Evolutionary conservation across 2,888 invertebrate species (phyloP).

Genomic region (Cryptocheilus praepositus): DNA sequence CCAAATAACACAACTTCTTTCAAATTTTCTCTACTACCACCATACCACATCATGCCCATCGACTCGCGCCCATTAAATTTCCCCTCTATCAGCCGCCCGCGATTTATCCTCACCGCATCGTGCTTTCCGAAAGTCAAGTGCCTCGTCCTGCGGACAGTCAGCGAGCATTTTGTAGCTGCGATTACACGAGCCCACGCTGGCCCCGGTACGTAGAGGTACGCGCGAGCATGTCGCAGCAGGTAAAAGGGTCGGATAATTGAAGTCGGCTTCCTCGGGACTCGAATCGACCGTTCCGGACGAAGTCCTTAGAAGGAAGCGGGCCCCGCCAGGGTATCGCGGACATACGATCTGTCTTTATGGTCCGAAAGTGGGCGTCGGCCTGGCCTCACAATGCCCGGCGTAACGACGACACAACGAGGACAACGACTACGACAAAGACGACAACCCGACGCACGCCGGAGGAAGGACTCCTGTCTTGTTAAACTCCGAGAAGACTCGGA

Average conservation of each 20-base stretch:
- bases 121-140: neutral
- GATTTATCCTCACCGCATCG: constrained; percentile 7
- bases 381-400: constrained; percentile 32
- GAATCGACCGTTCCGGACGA: constrained; percentile 54
- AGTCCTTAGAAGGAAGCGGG: constrained; percentile 62
- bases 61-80: too few species aligned
- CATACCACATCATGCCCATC: too few species aligned
- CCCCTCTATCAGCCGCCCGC: too few species aligned
- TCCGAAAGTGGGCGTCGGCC: constrained; percentile 67
- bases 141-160: too few species aligned
- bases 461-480: too few species aligned
- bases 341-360: constrained; percentile 68
- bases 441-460: neutral
- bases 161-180: too few species aligned
- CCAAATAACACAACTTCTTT: too few species aligned
- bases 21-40: too few species aligned
- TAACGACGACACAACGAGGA: constrained; percentile 43
- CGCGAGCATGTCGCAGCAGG: neutral
- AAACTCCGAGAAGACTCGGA: too few species aligned
- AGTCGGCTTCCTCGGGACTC: constrained; percentile 47
- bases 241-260: constrained; percentile 47
- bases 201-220: too few species aligned
- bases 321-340: constrained; percentile 56
- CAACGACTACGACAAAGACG: constrained; percentile 2
- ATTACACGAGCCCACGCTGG: too few species aligned